Evolutionary conservation across 2,888 invertebrate species (phyloP), one percentile per base, ranked within the genome.

Genomic region (Tenthredo notha): DNA sequence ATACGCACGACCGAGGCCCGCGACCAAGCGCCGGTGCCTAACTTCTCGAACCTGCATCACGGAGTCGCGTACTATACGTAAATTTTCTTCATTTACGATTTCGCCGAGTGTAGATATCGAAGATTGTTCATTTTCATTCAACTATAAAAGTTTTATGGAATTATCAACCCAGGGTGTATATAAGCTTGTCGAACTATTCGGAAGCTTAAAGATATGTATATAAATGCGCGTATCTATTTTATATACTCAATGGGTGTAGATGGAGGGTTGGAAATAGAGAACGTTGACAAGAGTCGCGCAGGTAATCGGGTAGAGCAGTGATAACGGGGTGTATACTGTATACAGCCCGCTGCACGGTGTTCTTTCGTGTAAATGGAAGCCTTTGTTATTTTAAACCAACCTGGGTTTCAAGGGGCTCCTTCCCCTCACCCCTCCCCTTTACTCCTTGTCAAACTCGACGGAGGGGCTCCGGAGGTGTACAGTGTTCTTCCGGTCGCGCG

Each of bases 401-500:
- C 70, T 58, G 72, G 58, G 84, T 70, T 58, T 84, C 75, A 84
- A 77, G 78, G 84, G 77, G 78, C 88, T 87, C 83, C 78, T 84
- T 70, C 50, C 80, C 83, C 85, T 74, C 67, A 25, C 84, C 43
- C 47, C 54, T 72, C 84, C 75, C 86, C 84, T 84, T 83, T 86
- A 78, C 84, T 58, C 87, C 77, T 84, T 83, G 88, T 89, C 87
- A 88, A 90, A 75, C 84, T 61, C 58, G 72, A 74, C 54, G 50
- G 84, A 83, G 85, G 84, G 88, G 85, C 87, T 89, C 90, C 90
- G 90, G 91, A 90, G 90, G 89, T 90, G 91, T 91, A 89, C 89
- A 88, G 90, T 91, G 90, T 91, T 91, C 92, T 92, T 93, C 93
- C 93, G 93, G 93, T 92, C 92, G 92, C 91, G 93, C 93, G 93